Percentiles rank a stretch among this genome's conserved stretches.
Conservation (phyloP, 2,797 vertebrate genomes). For the Clarias laeviceps region DNA sequence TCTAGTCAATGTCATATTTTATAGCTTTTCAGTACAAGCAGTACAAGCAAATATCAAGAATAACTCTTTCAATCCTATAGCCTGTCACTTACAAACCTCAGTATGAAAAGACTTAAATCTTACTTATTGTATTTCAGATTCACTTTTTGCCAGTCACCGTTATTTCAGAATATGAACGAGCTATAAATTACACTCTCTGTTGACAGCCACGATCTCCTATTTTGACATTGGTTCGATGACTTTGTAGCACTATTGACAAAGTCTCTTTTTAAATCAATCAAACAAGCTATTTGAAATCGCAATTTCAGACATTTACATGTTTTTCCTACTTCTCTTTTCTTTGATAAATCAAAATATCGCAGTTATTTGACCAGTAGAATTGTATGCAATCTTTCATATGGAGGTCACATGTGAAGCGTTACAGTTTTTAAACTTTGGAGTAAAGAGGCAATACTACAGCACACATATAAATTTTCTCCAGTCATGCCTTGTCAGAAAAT, state of each 20-base stretch:
- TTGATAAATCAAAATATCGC: neutral
- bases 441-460: neutral
- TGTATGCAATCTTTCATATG: neutral
- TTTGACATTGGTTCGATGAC: slow-evolving; percentile 4
- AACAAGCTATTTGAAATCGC: neutral
- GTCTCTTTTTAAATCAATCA: neutral
- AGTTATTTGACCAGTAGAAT: neutral
- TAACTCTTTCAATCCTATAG: neutral
- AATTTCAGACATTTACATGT: neutral
- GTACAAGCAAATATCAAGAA: too few relatives aligned
- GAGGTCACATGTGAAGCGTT: neutral
- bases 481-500: neutral
- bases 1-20: too few relatives aligned
- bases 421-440: neutral
- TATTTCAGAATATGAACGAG: neutral
- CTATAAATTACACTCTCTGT: neutral
- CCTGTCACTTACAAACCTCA: neutral
- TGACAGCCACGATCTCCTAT: neutral
- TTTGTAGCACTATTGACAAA: neutral
- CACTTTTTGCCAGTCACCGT: neutral
- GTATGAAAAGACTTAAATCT: neutral
- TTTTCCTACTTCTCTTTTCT: neutral
- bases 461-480: neutral
- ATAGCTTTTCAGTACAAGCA: too few relatives aligned
- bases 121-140: neutral